phyloP scores from a whole-genome alignment of 2,113 vertebrate genomes.

The Chloebia gouldiae region DNA sequence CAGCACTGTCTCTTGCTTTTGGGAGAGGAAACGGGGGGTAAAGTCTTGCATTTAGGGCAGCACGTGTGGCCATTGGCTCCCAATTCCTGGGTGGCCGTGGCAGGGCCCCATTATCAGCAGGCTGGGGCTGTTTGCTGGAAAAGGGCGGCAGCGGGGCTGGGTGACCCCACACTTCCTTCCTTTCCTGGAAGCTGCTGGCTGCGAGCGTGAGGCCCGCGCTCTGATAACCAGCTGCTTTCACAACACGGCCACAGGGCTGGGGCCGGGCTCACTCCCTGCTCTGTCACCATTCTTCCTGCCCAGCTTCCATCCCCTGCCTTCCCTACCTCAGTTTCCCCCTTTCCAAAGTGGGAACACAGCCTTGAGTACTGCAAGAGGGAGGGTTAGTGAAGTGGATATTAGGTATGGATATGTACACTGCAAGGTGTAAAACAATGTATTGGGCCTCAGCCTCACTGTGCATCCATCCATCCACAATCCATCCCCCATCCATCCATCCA shows the following conservation, averaged over 20 bases:
- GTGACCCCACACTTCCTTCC: constrained; percentile 70
- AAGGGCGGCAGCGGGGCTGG: constrained; percentile 33
- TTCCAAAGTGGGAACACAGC: not conserved
- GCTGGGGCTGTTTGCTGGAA: constrained; percentile 47
- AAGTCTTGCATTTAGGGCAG: accelerated
- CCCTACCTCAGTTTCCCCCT: not conserved
- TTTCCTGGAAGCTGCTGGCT: constrained; percentile 63
- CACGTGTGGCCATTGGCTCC: not conserved
- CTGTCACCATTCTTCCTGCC: not conserved
- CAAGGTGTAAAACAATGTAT: not conserved
- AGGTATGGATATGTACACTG: not conserved
- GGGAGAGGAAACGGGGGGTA: not conserved
- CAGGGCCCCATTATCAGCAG: not conserved
- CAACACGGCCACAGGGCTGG: not conserved
- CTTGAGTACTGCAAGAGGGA: not conserved
- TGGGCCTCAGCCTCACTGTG: not conserved
- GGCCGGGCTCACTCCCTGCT: not conserved
- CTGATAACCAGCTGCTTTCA: constrained; percentile 58
- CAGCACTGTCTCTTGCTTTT: accelerated
- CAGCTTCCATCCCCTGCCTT: not conserved
- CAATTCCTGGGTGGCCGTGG: not conserved
- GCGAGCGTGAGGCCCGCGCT: not conserved
- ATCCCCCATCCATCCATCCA: not conserved
- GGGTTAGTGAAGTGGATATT: not conserved
- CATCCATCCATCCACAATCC: not conserved